Conservation (phyloP, 2,113 vertebrate species). For the Panthera leo region DNA sequence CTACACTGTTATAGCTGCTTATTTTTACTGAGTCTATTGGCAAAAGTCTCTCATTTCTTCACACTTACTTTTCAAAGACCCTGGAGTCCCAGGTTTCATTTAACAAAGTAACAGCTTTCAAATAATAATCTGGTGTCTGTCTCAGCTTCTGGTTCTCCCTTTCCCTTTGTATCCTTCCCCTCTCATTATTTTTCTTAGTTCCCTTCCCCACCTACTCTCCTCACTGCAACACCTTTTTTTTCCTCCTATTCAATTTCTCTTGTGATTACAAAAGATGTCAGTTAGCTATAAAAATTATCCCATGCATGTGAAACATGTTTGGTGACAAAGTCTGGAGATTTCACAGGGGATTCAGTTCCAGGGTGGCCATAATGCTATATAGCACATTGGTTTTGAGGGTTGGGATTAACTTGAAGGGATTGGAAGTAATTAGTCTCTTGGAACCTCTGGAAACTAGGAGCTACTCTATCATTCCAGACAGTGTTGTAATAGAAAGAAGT, state of each 20-base stretch:
- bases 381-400: background rate
- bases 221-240: background rate
- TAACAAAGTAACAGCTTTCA: slow-evolving; percentile 76
- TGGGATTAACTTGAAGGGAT: background rate
- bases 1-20: slow-evolving; percentile 75
- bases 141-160: slow-evolving; percentile 6
- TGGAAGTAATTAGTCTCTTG: background rate
- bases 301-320: background rate
- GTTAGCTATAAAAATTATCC: background rate
- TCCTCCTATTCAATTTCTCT: slow-evolving; percentile 13
- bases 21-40: slow-evolving; percentile 68
- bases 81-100: slow-evolving; percentile 71
- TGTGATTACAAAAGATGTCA: background rate
- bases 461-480: background rate
- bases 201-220: background rate
- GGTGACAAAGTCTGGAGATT: background rate
- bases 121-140: slow-evolving; percentile 67
- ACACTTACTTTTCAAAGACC: slow-evolving; percentile 80
- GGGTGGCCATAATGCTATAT: background rate
- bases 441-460: background rate
- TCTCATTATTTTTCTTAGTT: slow-evolving; percentile 45
- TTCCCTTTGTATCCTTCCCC: background rate
- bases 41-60: slow-evolving; percentile 73
- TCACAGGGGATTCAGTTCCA: background rate
- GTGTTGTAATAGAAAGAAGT: background rate